These are phyloP conservation scores for Andrena flavipes DNA, from an alignment of 2,888 invertebrate species.

Conservation along the genomic window DNA sequence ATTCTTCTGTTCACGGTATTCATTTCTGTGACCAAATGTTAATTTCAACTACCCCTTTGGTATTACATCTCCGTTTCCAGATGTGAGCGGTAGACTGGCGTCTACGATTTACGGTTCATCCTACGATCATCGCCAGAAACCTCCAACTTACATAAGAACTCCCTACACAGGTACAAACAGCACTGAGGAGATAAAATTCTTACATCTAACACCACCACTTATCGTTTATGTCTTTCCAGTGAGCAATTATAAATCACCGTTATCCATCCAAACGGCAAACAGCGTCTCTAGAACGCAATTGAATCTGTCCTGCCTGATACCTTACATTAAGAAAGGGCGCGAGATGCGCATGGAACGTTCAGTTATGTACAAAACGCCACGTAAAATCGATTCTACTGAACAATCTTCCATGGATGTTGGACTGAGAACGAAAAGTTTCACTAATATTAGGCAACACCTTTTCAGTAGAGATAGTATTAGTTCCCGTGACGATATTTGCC, in stretches of 20 bases:
- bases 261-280: conserved; percentile 81
- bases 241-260: conserved; percentile 78
- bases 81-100: conserved; percentile 68
- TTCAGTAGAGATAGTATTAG: conserved; percentile 81
- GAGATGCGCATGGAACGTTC: conserved; percentile 81
- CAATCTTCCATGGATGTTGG: conserved; percentile 38
- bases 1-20: conserved; percentile 73
- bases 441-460: conserved; percentile 81
- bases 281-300: conserved; percentile 73
- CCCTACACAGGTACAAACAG: conserved; percentile 80
- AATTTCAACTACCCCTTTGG: background rate
- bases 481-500: conserved; percentile 71
- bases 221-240: conserved; percentile 66
- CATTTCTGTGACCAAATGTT: background rate
- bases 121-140: conserved; percentile 68
- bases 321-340: conserved; percentile 81
- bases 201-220: background rate
- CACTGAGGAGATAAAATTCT: background rate
- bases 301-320: conserved; percentile 79
- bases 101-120: conserved; percentile 71
- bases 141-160: conserved; percentile 78
- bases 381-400: conserved; percentile 50
- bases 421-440: conserved; percentile 71
- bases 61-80: conserved; percentile 57
- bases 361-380: conserved; percentile 82